Percentiles rank a stretch among this genome's conserved stretches.
phyloP scores from a whole-genome alignment of 2,113 vertebrate genomes.

The Phrynosoma platyrhinos region DNA sequence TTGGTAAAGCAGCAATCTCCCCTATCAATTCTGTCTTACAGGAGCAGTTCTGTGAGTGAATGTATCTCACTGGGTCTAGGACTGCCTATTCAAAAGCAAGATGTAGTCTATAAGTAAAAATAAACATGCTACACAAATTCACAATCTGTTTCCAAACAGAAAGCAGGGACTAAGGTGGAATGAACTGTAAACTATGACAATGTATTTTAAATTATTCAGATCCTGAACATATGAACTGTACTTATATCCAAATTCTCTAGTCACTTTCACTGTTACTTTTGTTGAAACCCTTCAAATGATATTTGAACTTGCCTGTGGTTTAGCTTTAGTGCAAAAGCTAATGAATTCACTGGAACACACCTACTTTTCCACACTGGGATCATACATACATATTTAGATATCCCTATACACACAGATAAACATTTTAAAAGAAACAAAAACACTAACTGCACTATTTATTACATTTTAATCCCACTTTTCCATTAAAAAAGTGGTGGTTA shows the following conservation, averaged over 20 bases:
- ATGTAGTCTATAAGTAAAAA: slow-evolving; percentile 22
- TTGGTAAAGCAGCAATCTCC: too few species aligned
- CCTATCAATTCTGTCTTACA: too few species aligned
- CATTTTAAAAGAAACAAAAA: too few species aligned
- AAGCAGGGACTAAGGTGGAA: neutral
- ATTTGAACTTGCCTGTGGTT: neutral
- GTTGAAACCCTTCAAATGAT: neutral
- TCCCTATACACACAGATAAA: too few species aligned
- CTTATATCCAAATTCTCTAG: neutral
- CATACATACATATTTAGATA: too few species aligned
- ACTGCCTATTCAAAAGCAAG: neutral
- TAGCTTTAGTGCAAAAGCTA: neutral
- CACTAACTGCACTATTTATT: too few species aligned
- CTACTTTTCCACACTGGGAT: too few species aligned
- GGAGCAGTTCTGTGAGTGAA: too few species aligned
- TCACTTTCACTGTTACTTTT: neutral
- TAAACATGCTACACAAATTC: neutral
- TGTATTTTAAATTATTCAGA: neutral
- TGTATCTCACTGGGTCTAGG: too few species aligned
- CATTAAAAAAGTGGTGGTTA: too few species aligned
- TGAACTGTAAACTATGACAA: fast-evolving
- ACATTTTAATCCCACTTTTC: too few species aligned
- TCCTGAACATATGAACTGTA: neutral
- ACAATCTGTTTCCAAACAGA: slow-evolving; percentile 5
- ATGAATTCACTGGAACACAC: neutral